Conservation (phyloP, 2,888 invertebrate genomes). For the Tetranychus truncatus region DNA sequence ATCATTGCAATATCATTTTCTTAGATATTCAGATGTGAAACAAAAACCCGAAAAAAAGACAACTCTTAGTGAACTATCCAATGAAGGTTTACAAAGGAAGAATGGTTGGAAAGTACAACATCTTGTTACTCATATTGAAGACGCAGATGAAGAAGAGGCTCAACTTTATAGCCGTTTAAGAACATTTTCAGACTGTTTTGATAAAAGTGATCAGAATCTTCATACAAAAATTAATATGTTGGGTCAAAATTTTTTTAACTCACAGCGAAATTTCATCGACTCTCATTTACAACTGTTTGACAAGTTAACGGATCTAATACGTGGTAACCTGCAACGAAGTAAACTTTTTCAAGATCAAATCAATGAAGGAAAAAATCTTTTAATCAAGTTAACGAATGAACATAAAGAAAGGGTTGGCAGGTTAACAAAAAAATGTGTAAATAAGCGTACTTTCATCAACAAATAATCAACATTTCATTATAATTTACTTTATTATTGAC, state of each 20-base stretch:
- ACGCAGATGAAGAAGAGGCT: constrained; percentile 39
- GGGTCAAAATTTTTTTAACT: background rate
- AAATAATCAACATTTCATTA: background rate
- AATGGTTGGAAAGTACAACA: constrained; percentile 90
- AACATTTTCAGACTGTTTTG: constrained; percentile 16
- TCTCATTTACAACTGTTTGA: constrained; percentile 12
- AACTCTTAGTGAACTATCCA: constrained; percentile 68
- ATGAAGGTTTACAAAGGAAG: constrained; percentile 67
- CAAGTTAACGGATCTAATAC: constrained; percentile 20
- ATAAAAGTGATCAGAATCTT: constrained; percentile 14
- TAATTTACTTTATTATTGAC: too few species aligned
- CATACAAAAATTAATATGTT: constrained; percentile 6
- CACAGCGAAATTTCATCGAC: background rate
- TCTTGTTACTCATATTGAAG: constrained; percentile 76
- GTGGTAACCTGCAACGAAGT: constrained; percentile 76
- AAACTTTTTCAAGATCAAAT: constrained; percentile 80
- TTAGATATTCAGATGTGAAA: constrained; percentile 59
- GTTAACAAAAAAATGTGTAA: constrained; percentile 16
- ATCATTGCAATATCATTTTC: constrained; percentile 53
- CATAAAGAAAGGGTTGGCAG: constrained; percentile 21
- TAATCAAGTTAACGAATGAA: constrained; percentile 48
- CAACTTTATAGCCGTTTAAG: constrained; percentile 11
- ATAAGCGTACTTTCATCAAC: constrained; percentile 8
- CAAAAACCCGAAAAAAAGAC: constrained; percentile 68
- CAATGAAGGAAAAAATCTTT: constrained; percentile 64